Conservation (phyloP, 2,113 vertebrate species). For the Pipa parva region DNA sequence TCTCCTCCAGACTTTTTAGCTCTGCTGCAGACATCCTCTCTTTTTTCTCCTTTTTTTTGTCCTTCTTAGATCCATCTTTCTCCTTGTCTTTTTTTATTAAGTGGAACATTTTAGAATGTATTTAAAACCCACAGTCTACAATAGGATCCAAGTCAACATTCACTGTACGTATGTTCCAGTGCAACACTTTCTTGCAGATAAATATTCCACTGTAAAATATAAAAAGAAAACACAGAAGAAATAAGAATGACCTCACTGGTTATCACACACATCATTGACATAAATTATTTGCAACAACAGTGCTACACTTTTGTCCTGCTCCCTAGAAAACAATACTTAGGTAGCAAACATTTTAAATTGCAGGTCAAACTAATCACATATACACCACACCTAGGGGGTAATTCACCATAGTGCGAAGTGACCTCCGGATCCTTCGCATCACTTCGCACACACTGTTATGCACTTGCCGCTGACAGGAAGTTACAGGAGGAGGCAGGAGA, state of each 20-base stretch:
- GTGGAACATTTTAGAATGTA: conserved; percentile 69
- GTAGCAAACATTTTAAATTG: too few relatives aligned
- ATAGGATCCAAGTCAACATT: background rate
- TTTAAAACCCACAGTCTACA: conserved; percentile 1
- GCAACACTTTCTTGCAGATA: conserved; percentile 17
- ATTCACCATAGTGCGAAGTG: too few relatives aligned
- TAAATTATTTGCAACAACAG: background rate
- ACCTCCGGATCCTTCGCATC: too few relatives aligned
- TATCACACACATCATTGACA: background rate
- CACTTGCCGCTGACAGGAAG: too few relatives aligned
- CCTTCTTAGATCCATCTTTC: conserved; percentile 72
- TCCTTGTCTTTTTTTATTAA: conserved; percentile 91
- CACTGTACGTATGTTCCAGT: conserved; percentile 3
- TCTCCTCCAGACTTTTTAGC: conserved; percentile 90
- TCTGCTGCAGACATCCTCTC: conserved; percentile 91
- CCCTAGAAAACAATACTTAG: too few relatives aligned
- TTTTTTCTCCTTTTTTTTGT: conserved; percentile 92
- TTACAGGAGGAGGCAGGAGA: too few relatives aligned
- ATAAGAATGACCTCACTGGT: conserved; percentile 22
- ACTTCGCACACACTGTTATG: too few relatives aligned
- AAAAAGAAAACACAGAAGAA: background rate
- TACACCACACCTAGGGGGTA: too few relatives aligned
- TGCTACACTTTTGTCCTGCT: too few relatives aligned
- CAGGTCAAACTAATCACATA: too few relatives aligned
- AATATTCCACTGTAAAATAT: conserved; percentile 26